Percentiles rank a stretch among this genome's conserved stretches.
phyloP scores from a whole-genome alignment of 2,113 vertebrate species.

The Mormyrus lacerda region DNA sequence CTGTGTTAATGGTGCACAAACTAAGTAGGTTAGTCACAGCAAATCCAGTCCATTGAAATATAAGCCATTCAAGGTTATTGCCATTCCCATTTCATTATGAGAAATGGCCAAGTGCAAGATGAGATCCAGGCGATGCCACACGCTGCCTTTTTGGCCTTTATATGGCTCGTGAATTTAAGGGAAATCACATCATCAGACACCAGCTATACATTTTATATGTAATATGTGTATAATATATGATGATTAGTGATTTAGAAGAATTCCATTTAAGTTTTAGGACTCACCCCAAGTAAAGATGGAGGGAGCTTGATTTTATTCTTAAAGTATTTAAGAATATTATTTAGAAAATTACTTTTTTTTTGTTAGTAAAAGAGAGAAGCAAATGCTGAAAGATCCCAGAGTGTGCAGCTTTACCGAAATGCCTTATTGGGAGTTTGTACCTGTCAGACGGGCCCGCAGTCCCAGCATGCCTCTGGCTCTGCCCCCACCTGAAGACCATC shows the following conservation, averaged over 20 bases:
- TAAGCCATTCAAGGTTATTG: background rate
- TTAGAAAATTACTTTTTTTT: background rate
- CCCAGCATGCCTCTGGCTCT: background rate
- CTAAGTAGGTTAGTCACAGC: background rate
- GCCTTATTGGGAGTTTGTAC: background rate
- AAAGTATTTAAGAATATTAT: too few species aligned
- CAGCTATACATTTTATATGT: constrained; percentile 4
- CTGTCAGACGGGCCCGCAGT: background rate
- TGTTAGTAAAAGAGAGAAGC: background rate
- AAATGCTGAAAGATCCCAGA: background rate
- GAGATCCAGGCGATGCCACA: background rate
- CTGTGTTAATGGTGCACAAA: background rate
- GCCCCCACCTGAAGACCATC: background rate
- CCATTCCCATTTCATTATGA: background rate
- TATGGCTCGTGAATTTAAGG: background rate
- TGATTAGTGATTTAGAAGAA: background rate
- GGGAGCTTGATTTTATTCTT: background rate
- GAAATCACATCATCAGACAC: background rate
- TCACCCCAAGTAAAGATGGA: background rate
- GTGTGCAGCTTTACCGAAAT: background rate
- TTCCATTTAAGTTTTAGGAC: background rate
- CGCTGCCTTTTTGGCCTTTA: background rate
- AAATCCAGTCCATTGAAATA: background rate
- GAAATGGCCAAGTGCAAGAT: background rate
- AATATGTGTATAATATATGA: background rate